These are phyloP conservation scores for Periphyllus acericola DNA, from an alignment of 2,888 invertebrate genomes.

Conservation along the genomic window DNA sequence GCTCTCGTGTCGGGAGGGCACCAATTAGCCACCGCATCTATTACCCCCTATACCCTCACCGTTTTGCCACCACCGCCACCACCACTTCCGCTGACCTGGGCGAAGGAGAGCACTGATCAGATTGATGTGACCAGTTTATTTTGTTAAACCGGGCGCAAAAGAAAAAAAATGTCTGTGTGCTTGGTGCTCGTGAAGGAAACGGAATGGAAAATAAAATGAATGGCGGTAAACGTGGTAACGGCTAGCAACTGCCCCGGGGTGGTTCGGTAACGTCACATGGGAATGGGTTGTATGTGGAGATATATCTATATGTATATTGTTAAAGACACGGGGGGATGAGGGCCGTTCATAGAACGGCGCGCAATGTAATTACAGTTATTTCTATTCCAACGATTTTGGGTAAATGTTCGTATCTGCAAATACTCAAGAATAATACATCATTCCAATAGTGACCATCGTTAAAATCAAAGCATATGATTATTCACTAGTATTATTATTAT, in stretches of 20 bases:
- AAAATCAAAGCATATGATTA: not conserved
- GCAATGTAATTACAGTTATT: not conserved
- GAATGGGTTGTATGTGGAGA: too few species aligned
- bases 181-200: not conserved
- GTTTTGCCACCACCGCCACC: not conserved
- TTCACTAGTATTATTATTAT: too few species aligned
- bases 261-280: not conserved
- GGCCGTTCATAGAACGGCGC: not conserved
- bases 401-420: not conserved
- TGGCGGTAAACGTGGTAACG: not conserved
- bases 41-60: not conserved
- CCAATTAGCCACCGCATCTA: constrained; percentile 25
- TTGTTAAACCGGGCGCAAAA: not conserved
- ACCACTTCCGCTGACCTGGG: not conserved
- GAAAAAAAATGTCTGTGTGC: not conserved
- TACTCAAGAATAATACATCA: not conserved
- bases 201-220: constrained; percentile 7
- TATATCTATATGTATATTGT: not conserved
- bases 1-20: constrained; percentile 26
- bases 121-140: not conserved
- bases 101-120: not conserved
- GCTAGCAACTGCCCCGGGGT: not conserved
- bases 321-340: not conserved
- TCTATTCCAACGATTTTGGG: not conserved
- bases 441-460: not conserved